phyloP scores from a whole-genome alignment of 37 sponge, comb jelly and placozoan species.

The Axinella damicornis region DNA sequence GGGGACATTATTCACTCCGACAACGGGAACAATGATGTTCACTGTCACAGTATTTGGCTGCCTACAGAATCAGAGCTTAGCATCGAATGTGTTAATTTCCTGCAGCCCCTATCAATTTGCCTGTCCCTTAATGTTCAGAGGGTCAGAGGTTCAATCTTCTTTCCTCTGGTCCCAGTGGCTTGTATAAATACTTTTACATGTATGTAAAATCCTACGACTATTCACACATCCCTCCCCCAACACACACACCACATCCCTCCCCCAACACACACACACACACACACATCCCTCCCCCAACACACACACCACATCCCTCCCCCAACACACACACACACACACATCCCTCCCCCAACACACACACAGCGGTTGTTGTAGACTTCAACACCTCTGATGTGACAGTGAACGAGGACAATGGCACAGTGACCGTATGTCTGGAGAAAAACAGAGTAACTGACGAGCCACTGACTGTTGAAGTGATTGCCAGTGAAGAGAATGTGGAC shows the following conservation, averaged over 20 bases:
- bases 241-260: not conserved
- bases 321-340: not conserved
- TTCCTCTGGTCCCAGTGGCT: no score
- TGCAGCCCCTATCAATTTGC: no score
- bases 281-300: not conserved
- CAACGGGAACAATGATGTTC: no score
- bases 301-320: not conserved
- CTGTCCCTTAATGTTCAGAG: no score
- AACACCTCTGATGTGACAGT: constrained; percentile 4
- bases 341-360: not conserved
- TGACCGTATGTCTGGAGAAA: constrained; percentile 24
- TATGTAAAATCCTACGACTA: no score
- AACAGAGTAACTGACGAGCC: not conserved
- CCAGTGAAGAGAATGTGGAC: not conserved
- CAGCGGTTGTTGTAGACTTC: constrained; percentile 16
- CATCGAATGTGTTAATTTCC: no score
- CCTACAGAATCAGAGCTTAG: no score
- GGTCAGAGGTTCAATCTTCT: no score
- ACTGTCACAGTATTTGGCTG: no score
- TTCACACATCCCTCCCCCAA: not conserved
- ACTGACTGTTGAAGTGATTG: not conserved
- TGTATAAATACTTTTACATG: no score
- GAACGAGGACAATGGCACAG: constrained; percentile 36
- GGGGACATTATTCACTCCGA: no score
- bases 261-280: not conserved